Evolutionary conservation across 2,888 invertebrate genomes (phyloP).

Genomic region (Drosophila rubida): DNA sequence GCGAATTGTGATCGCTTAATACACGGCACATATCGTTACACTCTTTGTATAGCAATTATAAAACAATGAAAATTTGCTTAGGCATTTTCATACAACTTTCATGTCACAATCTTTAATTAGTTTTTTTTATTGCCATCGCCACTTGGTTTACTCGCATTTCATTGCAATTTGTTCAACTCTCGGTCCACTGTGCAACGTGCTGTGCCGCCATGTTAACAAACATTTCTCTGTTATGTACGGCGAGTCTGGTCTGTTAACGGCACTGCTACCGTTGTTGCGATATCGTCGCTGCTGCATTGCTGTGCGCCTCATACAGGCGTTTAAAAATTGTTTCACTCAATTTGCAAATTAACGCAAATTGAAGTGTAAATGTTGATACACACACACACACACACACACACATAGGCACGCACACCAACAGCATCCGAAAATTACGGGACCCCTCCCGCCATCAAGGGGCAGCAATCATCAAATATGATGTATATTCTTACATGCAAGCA

Average conservation of each 20-base stretch:
- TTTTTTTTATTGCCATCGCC: no score
- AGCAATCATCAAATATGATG: conserved; percentile 33
- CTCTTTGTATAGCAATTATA: no score
- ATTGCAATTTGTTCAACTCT: neutral
- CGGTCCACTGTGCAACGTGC: conserved; percentile 29
- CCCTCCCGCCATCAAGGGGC: neutral
- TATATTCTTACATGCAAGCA: neutral
- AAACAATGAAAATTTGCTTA: no score
- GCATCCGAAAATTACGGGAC: conserved; percentile 5
- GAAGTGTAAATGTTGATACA: conserved; percentile 33
- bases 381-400: neutral
- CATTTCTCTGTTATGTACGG: neutral
- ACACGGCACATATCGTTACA: no score
- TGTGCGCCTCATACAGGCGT: conserved; percentile 64
- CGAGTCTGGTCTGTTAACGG: conserved; percentile 26
- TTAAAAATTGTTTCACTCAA: conserved; percentile 61
- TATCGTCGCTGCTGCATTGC: conserved; percentile 34
- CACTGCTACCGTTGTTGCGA: neutral
- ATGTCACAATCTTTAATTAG: no score
- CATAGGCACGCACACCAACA: neutral
- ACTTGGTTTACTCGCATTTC: no score
- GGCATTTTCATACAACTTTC: no score
- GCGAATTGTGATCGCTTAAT: no score
- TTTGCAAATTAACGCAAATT: conserved; percentile 60
- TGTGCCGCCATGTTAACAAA: conserved; percentile 23